Conservation (phyloP, 2,113 vertebrate genomes). For the Gadus macrocephalus region DNA sequence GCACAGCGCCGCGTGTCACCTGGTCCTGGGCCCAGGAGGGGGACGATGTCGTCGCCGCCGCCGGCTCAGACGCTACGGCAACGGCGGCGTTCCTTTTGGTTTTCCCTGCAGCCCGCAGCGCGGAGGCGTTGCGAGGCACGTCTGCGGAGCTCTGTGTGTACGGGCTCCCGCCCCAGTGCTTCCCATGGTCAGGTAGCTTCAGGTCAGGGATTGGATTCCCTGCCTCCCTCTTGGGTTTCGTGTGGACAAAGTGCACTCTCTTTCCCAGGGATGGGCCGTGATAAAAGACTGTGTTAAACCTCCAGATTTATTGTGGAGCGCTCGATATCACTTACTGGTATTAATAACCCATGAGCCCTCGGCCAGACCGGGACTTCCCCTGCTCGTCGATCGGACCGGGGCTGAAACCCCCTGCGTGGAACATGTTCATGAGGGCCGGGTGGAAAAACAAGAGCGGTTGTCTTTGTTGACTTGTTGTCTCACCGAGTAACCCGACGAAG, state of each 20-base stretch:
- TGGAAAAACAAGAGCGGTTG: no score
- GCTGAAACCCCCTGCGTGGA: no score
- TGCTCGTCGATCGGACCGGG: neutral
- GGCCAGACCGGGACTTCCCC: neutral
- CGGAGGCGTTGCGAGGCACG: conserved; percentile 40
- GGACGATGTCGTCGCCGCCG: conserved; percentile 38
- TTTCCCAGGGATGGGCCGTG: conserved; percentile 17
- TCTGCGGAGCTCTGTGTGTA: conserved; percentile 42
- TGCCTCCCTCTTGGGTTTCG: conserved; percentile 40
- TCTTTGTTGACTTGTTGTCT: no score
- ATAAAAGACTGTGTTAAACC: conserved; percentile 29
- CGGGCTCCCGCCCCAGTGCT: conserved; percentile 17
- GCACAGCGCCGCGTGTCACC: conserved; percentile 27
- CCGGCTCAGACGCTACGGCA: conserved; percentile 36
- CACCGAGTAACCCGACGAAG: no score
- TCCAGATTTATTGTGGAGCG: conserved; percentile 25
- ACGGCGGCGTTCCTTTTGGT: no score
- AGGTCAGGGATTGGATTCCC: conserved; percentile 40
- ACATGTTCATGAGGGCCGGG: no score
- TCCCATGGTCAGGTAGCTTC: conserved; percentile 45
- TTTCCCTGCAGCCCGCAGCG: no score
- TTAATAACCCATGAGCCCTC: conserved; percentile 20
- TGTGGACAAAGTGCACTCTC: conserved; percentile 35
- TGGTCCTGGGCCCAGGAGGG: neutral
- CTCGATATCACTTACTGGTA: conserved; percentile 26